Evolutionary conservation across 2,797 vertebrate species (phyloP).

Genomic region (Aulostomus chinensis): DNA sequence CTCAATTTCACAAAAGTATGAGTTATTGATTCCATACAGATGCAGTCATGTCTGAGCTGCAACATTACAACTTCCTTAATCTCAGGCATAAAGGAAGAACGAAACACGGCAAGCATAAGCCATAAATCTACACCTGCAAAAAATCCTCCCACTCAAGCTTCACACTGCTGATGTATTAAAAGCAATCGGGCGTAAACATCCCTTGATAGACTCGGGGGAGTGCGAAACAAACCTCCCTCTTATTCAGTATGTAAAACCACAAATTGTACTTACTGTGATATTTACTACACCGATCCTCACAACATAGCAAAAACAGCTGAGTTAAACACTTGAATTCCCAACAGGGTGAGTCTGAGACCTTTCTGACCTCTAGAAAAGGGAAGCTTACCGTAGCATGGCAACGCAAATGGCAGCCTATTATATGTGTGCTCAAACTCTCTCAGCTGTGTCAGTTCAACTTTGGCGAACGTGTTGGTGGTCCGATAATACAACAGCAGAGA

Average conservation of each 20-base stretch:
- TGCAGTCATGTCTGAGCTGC: constrained; percentile 67
- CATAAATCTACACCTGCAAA: constrained; percentile 67
- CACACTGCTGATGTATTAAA: constrained; percentile 66
- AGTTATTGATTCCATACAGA: constrained; percentile 77
- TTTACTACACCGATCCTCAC: background rate
- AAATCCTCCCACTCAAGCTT: constrained; percentile 40
- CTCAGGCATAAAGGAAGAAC: constrained; percentile 53
- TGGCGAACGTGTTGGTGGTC: background rate
- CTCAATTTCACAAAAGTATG: constrained; percentile 74
- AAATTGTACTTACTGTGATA: constrained; percentile 15
- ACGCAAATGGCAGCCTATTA: constrained; percentile 8
- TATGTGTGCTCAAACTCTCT: too few relatives aligned
- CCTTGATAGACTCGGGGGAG: constrained; percentile 57
- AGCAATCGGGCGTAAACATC: constrained; percentile 67
- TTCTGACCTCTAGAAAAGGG: constrained; percentile 5
- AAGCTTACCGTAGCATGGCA: constrained; percentile 3
- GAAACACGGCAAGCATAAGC: constrained; percentile 36
- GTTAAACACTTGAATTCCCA: background rate
- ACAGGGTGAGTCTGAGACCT: constrained; percentile 10
- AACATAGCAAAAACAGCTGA: constrained; percentile 7
- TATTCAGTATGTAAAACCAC: constrained; percentile 60
- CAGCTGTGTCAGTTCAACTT: constrained; percentile 11
- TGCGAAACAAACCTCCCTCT: constrained; percentile 56
- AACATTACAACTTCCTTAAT: constrained; percentile 72
- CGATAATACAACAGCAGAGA: background rate